Evolutionary conservation across 1,140 invertebrate genomes (phyloP).

Genomic region (Macrocentrus cingulum): DNA sequence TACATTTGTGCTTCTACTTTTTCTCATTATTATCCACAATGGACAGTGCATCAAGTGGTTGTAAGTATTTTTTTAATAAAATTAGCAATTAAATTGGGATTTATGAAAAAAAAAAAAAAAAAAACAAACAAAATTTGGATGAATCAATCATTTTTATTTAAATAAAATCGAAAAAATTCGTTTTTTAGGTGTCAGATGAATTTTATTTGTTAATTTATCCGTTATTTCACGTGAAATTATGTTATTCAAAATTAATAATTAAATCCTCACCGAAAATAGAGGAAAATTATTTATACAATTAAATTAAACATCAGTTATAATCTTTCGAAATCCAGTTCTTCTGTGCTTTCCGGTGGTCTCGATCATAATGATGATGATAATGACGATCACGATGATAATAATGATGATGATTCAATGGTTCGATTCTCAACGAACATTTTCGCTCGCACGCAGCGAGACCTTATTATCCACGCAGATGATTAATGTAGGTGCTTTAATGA

Average conservation of each 20-base stretch:
- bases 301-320: background rate
- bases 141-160: too few species aligned
- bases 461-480: slow-evolving; percentile 38
- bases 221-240: too few species aligned
- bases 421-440: background rate
- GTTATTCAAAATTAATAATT: too few species aligned
- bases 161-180: too few species aligned
- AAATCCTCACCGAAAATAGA: too few species aligned
- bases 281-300: too few species aligned
- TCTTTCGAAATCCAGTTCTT: too few species aligned
- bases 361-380: slow-evolving; percentile 2
- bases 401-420: background rate
- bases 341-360: slow-evolving; percentile 1
- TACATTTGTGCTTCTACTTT: slow-evolving; percentile 32
- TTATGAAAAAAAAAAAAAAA: slow-evolving; percentile 4
- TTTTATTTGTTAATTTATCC: too few species aligned
- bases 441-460: slow-evolving; percentile 21
- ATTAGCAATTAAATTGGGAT: too few species aligned
- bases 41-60: slow-evolving; percentile 57
- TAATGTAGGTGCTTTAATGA: slow-evolving; percentile 55
- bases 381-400: background rate
- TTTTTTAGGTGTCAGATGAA: too few species aligned
- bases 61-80: slow-evolving; percentile 53
- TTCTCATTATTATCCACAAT: slow-evolving; percentile 42
- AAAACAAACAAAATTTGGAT: too few species aligned